Evolutionary conservation across 2,113 vertebrate genomes (phyloP).

Genomic region (Gymnocephalus cernua): DNA sequence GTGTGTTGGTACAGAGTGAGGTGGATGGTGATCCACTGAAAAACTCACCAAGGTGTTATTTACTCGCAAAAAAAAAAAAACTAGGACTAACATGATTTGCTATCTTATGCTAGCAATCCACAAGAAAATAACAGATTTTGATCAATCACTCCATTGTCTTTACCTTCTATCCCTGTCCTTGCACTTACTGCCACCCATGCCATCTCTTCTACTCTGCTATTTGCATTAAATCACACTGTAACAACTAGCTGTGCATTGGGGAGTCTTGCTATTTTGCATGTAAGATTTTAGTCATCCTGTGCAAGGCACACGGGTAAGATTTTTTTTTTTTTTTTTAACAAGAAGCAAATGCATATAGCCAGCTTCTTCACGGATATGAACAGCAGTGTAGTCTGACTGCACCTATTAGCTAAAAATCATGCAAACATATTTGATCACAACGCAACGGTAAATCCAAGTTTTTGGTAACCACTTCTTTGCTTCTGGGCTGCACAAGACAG

Average conservation of each 20-base stretch:
- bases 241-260: background rate
- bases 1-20: background rate
- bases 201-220: background rate
- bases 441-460: background rate
- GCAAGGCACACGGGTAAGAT: background rate
- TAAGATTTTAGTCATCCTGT: background rate
- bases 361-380: constrained; percentile 4
- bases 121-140: background rate
- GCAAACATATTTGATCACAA: constrained; percentile 1
- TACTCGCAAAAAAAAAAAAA: background rate
- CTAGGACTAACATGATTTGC: background rate
- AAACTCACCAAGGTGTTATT: constrained; percentile 7
- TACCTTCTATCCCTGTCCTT: background rate
- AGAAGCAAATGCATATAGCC: background rate
- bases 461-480: background rate
- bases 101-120: no score
- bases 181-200: background rate
- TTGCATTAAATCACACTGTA: constrained; percentile 1
- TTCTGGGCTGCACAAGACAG: background rate
- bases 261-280: constrained; percentile 29
- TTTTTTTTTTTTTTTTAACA: background rate
- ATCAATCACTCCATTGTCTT: background rate
- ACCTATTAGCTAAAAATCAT: background rate
- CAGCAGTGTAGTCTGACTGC: background rate
- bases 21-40: background rate